phyloP scores from a whole-genome alignment of 2,797 vertebrate species.

The Alcedo quadribrachys region DNA sequence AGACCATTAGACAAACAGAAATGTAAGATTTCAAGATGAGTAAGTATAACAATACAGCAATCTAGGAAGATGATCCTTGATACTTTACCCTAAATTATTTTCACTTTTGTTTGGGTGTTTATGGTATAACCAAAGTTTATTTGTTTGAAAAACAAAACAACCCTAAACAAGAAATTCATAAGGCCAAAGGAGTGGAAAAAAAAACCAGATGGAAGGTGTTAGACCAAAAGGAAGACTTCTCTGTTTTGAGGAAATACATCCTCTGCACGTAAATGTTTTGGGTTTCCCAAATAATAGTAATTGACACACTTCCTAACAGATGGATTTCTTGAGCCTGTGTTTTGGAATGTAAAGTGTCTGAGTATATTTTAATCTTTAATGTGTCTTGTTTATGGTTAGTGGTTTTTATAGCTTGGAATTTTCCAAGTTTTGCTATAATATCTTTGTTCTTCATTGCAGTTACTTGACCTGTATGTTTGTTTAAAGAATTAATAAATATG shows the following conservation, averaged over 20 bases:
- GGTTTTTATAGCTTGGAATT: background rate
- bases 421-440: background rate
- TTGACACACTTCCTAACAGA: background rate
- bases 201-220: background rate
- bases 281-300: background rate
- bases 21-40: background rate
- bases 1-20: background rate
- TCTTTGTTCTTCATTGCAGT: background rate
- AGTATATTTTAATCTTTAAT: background rate
- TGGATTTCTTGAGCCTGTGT: background rate
- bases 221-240: background rate
- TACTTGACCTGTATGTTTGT: conserved; percentile 25
- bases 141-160: background rate
- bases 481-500: conserved; percentile 21
- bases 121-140: background rate
- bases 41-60: background rate
- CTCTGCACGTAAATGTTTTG: background rate
- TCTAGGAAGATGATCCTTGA: background rate
- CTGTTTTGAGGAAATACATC: too few species aligned
- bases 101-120: background rate
- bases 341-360: background rate
- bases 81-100: background rate
- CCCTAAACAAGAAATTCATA: background rate
- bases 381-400: background rate
- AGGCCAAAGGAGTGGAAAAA: background rate